Base-by-base conservation (phyloP, 2,888 invertebrate species). In the Sipha maydis region DNA sequence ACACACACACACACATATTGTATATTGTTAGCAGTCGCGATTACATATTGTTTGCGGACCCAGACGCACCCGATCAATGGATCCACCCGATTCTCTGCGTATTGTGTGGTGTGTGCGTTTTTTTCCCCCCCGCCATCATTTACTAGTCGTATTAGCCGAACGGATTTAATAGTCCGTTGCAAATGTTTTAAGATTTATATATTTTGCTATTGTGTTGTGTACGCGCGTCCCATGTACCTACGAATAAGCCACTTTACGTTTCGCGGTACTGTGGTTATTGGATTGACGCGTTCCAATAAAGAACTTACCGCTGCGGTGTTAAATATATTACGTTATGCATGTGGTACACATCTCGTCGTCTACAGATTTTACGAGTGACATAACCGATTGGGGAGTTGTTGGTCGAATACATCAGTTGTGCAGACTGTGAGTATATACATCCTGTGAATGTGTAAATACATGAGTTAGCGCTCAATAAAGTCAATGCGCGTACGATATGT, bases 101-200 rank as follows among this genome's bases (percentile, higher is more conserved):
- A 80, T 75, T 76, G 76, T 83, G 75, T 7, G 38, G 73, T 56
- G 80, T 21, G 41, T 34, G 3, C 80, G 80, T 80, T 88, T 86
- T 25, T 41, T 41, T 14, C 17, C 67, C 9, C 82, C 11, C 71
- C 61, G 5, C 38, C 48, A 48, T 19, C 67, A 69, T n/a, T 21
- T 28, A 69, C 69, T 48, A 48, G 48, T 48, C 11, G 5, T 82
- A 67, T 82, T 41, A 67, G 85, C 38, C 71, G 79, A 86, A 79
- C 86, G 80, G 86, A 88, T 80, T 88, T 82, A 86, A 79, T 80
- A 75, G 71, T 80, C 80, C 86, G 86, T 88, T 75, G 86, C 86
- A 31, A 86, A 76, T 56, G 25, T 79, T 79, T 86, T 38, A 38
- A 86, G 79, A 85, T 85, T 78, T 78, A 34, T 85, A 54, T 31